phyloP scores from a whole-genome alignment of 2,888 invertebrate species.

The Girardia tigrina region DNA sequence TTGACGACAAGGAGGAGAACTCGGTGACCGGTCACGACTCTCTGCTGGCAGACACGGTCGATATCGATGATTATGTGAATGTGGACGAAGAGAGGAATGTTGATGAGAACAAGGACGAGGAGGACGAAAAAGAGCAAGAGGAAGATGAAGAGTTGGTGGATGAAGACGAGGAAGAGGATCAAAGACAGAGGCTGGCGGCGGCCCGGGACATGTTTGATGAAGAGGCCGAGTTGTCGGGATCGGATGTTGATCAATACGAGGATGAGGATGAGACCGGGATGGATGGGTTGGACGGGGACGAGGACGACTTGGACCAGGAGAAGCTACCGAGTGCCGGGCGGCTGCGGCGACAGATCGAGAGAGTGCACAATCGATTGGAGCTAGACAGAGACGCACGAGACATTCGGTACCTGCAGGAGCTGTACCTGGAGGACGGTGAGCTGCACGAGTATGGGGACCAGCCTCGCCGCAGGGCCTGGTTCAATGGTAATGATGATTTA shows the following conservation, averaged over 20 bases:
- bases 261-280: not conserved
- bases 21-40: no score
- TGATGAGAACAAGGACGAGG: not conserved
- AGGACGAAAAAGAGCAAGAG: not conserved
- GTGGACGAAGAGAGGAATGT: no score
- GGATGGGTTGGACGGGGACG: not conserved
- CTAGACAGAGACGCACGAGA: constrained; percentile 8
- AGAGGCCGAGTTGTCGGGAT: constrained; percentile 24
- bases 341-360: not conserved
- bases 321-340: not conserved
- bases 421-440: constrained; percentile 24
- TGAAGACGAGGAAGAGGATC: not conserved
- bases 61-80: no score
- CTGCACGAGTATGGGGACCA: not conserved
- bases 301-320: not conserved
- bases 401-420: not conserved
- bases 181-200: not conserved
- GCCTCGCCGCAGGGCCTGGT: no score
- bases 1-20: no score
- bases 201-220: not conserved
- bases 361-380: not conserved
- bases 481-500: no score
- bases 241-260: not conserved
- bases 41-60: no score
- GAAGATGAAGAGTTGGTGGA: not conserved